Conservation (phyloP, 1,140 invertebrate species). For the Bombyx mandarina region DNA sequence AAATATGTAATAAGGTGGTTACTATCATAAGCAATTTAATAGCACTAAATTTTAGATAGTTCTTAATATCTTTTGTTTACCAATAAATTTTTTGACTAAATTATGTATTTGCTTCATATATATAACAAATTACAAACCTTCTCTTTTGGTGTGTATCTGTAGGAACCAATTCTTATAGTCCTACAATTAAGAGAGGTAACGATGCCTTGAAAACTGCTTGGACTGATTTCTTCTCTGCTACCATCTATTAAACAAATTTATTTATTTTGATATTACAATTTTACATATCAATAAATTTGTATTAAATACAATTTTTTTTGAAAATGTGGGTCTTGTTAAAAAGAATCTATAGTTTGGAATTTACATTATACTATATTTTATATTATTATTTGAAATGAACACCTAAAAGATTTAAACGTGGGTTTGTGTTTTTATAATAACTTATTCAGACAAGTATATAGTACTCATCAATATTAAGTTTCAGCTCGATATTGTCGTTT, state of each 20-base stretch:
- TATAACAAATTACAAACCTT: constrained; percentile 57
- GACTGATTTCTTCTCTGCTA: constrained; percentile 57
- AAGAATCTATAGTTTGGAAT: background rate
- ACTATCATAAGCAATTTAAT: no score
- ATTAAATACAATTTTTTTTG: background rate
- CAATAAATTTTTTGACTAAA: no score
- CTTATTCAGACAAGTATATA: no score
- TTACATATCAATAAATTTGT: background rate
- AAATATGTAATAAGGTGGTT: no score
- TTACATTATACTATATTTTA: background rate
- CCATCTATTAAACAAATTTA: constrained; percentile 47
- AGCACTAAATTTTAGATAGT: no score
- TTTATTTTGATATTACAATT: constrained; percentile 4
- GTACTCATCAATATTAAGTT: no score
- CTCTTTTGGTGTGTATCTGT: constrained; percentile 79
- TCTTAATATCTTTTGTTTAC: no score
- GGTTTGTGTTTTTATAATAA: no score
- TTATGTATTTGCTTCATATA: no score
- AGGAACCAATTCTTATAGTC: constrained; percentile 85
- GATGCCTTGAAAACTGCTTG: constrained; percentile 29
- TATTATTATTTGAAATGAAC: background rate
- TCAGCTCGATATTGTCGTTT: no score
- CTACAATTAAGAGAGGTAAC: constrained; percentile 75
- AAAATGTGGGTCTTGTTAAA: background rate
- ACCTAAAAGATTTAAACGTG: no score